Conservation (phyloP, 2,113 vertebrate genomes). For the Gorsachius goisagi region DNA sequence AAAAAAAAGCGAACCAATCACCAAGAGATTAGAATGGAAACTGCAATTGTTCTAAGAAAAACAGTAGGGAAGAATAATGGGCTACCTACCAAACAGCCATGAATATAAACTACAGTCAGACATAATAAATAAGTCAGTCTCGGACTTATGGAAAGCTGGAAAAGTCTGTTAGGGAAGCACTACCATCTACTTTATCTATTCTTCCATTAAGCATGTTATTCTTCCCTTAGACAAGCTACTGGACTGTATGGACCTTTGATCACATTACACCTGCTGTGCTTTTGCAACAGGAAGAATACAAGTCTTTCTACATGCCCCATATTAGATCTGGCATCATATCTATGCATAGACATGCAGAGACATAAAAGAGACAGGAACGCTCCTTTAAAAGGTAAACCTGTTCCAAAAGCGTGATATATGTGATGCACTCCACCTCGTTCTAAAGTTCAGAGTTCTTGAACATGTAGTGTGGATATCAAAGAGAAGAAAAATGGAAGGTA, state of each 20-base stretch:
- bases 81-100: not conserved
- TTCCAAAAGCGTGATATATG: not conserved
- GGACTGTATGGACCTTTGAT: not conserved
- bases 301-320: not conserved
- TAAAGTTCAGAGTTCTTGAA: constrained; percentile 1
- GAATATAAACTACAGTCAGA: not conserved
- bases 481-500: not conserved
- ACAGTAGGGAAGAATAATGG: not conserved
- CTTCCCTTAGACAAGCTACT: not conserved
- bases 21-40: not conserved
- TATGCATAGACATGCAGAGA: not conserved
- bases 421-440: not conserved
- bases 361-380: not conserved
- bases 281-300: not conserved
- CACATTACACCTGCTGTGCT: not conserved
- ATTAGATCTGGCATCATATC: not conserved
- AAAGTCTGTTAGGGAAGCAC: not conserved
- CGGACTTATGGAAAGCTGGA: not conserved
- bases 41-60: not conserved
- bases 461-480: not conserved
- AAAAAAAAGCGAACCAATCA: not conserved
- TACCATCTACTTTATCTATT: not conserved
- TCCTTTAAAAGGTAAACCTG: not conserved
- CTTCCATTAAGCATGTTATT: not conserved
- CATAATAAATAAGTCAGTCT: not conserved